phyloP scores from a whole-genome alignment of 2,888 invertebrate genomes.

The Ashinkailepas kermadecensis region DNA sequence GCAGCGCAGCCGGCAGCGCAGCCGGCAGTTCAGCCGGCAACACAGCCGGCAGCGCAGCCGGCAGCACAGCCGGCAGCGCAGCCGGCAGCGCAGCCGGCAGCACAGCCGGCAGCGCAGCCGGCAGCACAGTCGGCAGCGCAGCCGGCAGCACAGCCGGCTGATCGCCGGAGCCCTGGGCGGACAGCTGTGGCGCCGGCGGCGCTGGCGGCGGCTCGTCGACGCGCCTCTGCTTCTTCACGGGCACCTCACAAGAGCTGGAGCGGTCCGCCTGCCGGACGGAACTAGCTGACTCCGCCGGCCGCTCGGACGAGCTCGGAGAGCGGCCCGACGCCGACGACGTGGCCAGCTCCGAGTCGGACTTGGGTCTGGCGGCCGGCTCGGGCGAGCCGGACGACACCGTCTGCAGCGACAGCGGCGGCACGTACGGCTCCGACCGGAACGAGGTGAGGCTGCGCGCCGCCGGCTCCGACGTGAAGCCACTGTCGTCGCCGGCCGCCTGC shows the following conservation, averaged over 20 bases:
- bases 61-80: no score
- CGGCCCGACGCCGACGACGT: neutral
- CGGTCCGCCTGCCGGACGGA: neutral
- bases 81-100: no score
- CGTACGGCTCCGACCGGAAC: neutral
- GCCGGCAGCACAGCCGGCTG: neutral
- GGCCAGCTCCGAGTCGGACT: neutral
- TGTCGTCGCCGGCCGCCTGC: neutral
- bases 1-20: no score
- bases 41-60: no score
- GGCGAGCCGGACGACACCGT: neutral
- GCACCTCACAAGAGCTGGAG: neutral
- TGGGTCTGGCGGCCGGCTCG: neutral
- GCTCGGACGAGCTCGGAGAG: neutral
- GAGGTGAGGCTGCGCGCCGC: neutral
- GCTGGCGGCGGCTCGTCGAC: neutral
- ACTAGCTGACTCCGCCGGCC: neutral
- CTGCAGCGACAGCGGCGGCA: slow-evolving; percentile 12
- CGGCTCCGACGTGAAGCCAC: neutral
- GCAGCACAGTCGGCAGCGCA: no score
- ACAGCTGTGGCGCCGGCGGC: neutral
- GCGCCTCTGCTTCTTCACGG: neutral
- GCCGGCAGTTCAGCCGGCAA: no score
- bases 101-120: no score
- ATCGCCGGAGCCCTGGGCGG: neutral